These are phyloP conservation scores for Malurus leucopterus DNA, from an alignment of 2,797 vertebrate species.

Conservation along the genomic window DNA sequence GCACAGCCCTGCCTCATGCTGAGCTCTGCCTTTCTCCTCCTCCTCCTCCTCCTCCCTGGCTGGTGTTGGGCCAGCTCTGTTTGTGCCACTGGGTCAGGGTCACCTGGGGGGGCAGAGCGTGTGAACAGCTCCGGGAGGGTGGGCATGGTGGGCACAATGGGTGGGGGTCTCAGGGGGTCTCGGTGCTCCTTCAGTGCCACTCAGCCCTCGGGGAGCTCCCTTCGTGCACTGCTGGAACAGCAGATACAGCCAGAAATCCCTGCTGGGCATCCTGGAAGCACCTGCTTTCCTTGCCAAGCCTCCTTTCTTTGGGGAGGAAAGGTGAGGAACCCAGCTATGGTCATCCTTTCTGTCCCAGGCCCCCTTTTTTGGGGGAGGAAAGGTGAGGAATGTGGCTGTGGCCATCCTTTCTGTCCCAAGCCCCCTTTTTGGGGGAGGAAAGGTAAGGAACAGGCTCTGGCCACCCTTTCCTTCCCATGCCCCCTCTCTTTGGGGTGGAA, in stretches of 20 bases:
- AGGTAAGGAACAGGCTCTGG: neutral
- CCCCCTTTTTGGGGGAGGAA: neutral
- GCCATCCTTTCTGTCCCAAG: neutral
- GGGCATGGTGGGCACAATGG: rapidly evolving
- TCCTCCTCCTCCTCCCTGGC: neutral
- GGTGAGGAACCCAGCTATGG: neutral
- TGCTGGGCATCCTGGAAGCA: neutral
- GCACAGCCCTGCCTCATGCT: neutral
- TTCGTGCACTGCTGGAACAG: neutral
- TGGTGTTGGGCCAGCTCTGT: neutral
- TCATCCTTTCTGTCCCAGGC: neutral
- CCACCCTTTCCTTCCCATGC: neutral
- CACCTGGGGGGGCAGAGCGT: neutral
- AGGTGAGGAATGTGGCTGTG: neutral
- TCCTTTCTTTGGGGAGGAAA: neutral
- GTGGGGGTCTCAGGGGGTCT: rapidly evolving
- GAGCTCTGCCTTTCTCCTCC: neutral
- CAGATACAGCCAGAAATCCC: neutral
- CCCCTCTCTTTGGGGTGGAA: neutral
- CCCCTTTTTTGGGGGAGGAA: neutral
- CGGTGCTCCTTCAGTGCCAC: rapidly evolving
- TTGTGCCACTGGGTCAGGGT: rapidly evolving
- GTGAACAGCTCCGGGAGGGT: rapidly evolving
- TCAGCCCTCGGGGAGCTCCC: neutral
- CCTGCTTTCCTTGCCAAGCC: neutral